phyloP scores from a whole-genome alignment of 1,140 invertebrate species.

The Tribolium castaneum region DNA sequence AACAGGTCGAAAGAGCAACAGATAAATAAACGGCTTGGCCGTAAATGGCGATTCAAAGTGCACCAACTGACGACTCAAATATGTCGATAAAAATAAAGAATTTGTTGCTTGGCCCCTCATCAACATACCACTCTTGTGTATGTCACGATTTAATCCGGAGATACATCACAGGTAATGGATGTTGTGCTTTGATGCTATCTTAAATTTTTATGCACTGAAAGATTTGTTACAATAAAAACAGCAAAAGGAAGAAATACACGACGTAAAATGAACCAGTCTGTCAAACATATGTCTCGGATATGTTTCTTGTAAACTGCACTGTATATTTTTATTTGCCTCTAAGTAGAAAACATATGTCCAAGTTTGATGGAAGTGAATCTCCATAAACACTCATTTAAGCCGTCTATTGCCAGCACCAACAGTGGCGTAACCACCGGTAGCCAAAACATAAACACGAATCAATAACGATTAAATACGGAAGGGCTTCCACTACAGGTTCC shows the following conservation, averaged over 20 bases:
- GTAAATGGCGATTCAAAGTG: constrained; percentile 11
- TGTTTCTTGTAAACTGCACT: constrained; percentile 18
- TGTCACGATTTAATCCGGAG: constrained; percentile 21
- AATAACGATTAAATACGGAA: too few species aligned
- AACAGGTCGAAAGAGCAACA: constrained; percentile 27
- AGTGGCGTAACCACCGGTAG: too few species aligned
- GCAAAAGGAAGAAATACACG: background rate
- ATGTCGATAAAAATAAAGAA: too few species aligned
- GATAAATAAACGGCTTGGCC: constrained; percentile 21
- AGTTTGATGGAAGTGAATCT: constrained; percentile 6
- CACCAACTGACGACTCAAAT: too few species aligned
- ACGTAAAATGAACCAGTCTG: constrained; percentile 22
- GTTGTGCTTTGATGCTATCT: constrained; percentile 3
- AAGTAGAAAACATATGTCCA: constrained; percentile 23
- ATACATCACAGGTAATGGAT: constrained; percentile 12
- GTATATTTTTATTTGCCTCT: constrained; percentile 6
- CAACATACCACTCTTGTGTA: background rate
- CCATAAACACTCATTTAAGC: background rate
- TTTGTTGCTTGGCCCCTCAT: too few species aligned
- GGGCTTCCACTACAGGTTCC: too few species aligned
- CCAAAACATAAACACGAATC: too few species aligned
- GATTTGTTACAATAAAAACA: constrained; percentile 22
- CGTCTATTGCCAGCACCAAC: too few species aligned
- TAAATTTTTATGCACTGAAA: background rate
- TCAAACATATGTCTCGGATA: constrained; percentile 15